Evolutionary conservation across 2,797 vertebrate species (phyloP).

Genomic region (Chrosomus eos): DNA sequence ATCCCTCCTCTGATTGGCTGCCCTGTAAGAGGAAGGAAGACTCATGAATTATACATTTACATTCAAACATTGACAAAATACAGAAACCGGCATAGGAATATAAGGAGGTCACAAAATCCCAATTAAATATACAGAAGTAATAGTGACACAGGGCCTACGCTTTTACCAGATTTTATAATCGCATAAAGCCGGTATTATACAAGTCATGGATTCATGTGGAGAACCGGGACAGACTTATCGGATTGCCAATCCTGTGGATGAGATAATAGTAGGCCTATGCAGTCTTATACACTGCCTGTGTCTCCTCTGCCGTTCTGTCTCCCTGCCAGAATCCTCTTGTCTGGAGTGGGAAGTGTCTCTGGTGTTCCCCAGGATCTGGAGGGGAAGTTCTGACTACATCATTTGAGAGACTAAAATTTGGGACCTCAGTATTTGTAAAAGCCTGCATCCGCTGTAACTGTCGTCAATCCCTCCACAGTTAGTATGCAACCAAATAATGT

Average conservation of each 20-base stretch:
- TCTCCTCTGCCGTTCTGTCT: no score
- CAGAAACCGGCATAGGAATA: neutral
- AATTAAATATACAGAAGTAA: neutral
- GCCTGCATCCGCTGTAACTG: no score
- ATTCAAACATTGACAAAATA: neutral
- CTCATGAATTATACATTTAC: neutral
- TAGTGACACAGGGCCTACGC: neutral
- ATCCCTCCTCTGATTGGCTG: conserved; percentile 37
- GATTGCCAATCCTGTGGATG: neutral
- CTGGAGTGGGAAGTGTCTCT: no score
- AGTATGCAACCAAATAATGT: no score
- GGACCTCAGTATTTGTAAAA: no score
- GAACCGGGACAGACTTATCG: neutral
- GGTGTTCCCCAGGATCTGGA: no score
- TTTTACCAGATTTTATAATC: no score
- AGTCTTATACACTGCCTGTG: neutral
- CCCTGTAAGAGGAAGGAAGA: conserved; percentile 21
- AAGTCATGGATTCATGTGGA: neutral
- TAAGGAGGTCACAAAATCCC: neutral
- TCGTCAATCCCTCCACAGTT: no score
- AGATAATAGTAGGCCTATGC: neutral
- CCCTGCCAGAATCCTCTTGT: no score
- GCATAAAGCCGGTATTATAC: no score
- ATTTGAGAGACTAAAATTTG: no score
- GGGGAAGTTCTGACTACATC: no score